Evolutionary conservation across 1,140 invertebrate genomes (phyloP).

Genomic region (Drosophila asahinai): DNA sequence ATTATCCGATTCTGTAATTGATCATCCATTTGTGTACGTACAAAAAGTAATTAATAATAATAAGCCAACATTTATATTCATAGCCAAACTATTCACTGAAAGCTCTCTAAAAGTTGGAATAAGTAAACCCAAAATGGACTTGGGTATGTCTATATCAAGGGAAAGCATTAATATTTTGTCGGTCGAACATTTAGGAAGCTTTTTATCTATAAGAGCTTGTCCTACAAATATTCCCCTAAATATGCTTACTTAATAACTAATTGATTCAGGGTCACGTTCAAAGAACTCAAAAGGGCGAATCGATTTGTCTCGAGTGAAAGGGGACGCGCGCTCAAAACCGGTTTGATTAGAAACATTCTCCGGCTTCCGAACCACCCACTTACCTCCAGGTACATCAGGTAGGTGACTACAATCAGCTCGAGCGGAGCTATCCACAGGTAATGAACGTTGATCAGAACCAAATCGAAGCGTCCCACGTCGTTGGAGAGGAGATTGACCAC

Average conservation of each 20-base stretch:
- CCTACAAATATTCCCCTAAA: not conserved
- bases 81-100: not conserved
- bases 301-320: not conserved
- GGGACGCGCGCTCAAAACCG: not conserved
- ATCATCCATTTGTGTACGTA: not conserved
- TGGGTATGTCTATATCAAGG: not conserved
- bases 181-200: not conserved
- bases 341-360: slow-evolving; percentile 11
- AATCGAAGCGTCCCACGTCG: slow-evolving; percentile 86
- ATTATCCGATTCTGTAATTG: slow-evolving; percentile 1
- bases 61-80: slow-evolving; percentile 22
- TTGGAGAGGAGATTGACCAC: slow-evolving; percentile 90
- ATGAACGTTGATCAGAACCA: slow-evolving; percentile 81
- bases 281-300: not conserved
- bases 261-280: not conserved
- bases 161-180: not conserved
- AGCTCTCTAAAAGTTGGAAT: not conserved
- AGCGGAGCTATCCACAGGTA: slow-evolving; percentile 86
- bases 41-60: slow-evolving; percentile 19
- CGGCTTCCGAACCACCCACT: not conserved
- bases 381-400: slow-evolving; percentile 85
- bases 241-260: not conserved
- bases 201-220: not conserved
- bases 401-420: slow-evolving; percentile 86
- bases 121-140: not conserved